Evolutionary conservation across 37 sponge, comb jelly and placozoan species (phyloP).

Genomic region (Aplysina aerophoba): DNA sequence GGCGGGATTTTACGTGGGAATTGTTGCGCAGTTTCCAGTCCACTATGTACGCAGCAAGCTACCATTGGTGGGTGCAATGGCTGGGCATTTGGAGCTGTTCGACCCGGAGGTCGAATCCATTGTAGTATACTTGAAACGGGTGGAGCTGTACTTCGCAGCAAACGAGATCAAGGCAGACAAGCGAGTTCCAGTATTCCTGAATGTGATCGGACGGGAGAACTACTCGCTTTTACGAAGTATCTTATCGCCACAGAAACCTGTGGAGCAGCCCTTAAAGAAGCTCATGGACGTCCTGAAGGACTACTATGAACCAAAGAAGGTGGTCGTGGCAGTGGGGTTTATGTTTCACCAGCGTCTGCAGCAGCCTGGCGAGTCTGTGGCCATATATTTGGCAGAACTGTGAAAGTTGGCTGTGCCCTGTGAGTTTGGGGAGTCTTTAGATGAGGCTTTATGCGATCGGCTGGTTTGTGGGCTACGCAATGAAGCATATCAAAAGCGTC

Average conservation of each 20-base stretch:
- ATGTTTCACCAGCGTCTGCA: not conserved
- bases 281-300: not conserved
- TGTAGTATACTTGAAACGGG: not conserved
- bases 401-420: not conserved
- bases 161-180: not conserved
- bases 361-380: not conserved
- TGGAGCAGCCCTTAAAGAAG: not conserved
- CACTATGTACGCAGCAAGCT: not conserved
- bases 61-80: not conserved
- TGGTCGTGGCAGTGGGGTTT: not conserved
- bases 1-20: not conserved
- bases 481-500: not conserved
- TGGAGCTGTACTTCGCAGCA: not conserved
- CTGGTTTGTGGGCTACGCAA: constrained; percentile 3
- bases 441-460: not conserved
- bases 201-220: not conserved
- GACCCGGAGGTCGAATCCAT: not conserved
- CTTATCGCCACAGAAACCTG: not conserved
- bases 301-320: not conserved
- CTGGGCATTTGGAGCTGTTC: not conserved
- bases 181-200: not conserved
- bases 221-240: not conserved
- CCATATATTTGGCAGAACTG: constrained; percentile 1
- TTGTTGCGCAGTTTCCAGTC: no score
- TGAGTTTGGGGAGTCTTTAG: not conserved